Evolutionary conservation across 1,140 invertebrate species (phyloP).

Genomic region (Drosophila tsacasi): DNA sequence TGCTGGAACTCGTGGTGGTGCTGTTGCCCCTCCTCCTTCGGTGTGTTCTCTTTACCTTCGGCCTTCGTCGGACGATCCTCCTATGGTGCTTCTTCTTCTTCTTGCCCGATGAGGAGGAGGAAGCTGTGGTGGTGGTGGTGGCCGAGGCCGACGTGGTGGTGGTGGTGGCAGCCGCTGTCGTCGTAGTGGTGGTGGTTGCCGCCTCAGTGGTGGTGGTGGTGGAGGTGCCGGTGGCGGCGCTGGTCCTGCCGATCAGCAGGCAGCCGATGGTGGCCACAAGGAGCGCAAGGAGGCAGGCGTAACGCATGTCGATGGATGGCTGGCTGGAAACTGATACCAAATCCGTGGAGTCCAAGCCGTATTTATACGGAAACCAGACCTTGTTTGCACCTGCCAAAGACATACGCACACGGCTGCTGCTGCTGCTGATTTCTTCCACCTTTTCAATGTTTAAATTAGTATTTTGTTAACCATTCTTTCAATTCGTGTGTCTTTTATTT

Average conservation of each 20-base stretch:
- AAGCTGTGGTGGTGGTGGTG: neutral
- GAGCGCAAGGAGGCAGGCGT: neutral
- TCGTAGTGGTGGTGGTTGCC: neutral
- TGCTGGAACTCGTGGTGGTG: neutral
- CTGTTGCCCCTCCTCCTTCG: neutral
- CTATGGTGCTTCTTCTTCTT: fast-evolving
- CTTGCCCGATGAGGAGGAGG: neutral
- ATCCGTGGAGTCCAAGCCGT: neutral
- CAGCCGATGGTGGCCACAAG: constrained; percentile 6
- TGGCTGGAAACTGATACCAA: constrained; percentile 3
- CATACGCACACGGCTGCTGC: too few relatives aligned
- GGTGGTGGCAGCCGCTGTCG: neutral
- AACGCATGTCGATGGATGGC: constrained; percentile 2
- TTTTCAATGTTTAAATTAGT: neutral
- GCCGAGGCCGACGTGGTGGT: neutral
- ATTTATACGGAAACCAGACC: constrained; percentile 1
- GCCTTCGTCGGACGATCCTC: neutral
- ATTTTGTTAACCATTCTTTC: neutral
- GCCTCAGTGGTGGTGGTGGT: constrained; percentile 4
- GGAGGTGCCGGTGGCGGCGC: neutral
- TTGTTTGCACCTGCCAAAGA: neutral
- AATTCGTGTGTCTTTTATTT: neutral
- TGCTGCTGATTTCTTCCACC: neutral
- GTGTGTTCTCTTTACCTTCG: fast-evolving
- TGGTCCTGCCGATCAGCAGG: constrained; percentile 3